A percentile compares a stretch with the other conserved stretches of the same genome.
Conservation (phyloP, 2,113 vertebrate genomes). For the Laterallus jamaicensis region DNA sequence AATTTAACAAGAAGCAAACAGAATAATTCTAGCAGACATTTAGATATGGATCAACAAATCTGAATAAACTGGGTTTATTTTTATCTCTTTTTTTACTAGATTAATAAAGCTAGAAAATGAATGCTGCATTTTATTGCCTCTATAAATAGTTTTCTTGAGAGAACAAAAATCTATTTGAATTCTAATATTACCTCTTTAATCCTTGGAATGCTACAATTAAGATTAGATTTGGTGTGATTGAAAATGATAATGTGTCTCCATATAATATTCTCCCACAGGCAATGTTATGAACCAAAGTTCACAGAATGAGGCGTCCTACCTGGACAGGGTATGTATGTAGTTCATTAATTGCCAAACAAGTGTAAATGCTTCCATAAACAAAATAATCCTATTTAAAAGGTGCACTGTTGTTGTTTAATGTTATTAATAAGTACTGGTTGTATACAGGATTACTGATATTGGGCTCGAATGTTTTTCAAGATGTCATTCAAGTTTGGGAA, state of each 20-base stretch:
- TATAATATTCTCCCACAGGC: slow-evolving; percentile 63
- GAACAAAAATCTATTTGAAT: slow-evolving; percentile 10
- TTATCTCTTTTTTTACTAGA: not conserved
- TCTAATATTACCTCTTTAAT: slow-evolving; percentile 12
- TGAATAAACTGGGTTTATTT: not conserved
- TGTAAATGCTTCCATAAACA: not conserved
- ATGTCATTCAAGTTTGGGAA: not conserved
- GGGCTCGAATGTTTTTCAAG: not conserved
- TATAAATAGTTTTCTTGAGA: slow-evolving; percentile 19
- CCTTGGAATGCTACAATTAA: slow-evolving; percentile 17
- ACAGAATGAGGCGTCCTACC: slow-evolving; percentile 31
- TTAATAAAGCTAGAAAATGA: slow-evolving; percentile 22
- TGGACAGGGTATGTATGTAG: slow-evolving; percentile 62
- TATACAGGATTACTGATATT: no score
- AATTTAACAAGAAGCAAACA: slow-evolving; percentile 34
- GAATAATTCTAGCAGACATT: slow-evolving; percentile 11
- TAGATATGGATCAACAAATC: slow-evolving; percentile 47
- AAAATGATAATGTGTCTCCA: slow-evolving; percentile 24
- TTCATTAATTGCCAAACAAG: not conserved
- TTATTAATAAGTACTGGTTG: not conserved
- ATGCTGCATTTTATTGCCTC: not conserved
- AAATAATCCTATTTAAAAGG: not conserved
- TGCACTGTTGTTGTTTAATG: not conserved
- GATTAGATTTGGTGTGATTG: not conserved
- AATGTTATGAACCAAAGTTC: not conserved